phyloP scores from a whole-genome alignment of 2,797 vertebrate species.

The Danio tinwini region DNA sequence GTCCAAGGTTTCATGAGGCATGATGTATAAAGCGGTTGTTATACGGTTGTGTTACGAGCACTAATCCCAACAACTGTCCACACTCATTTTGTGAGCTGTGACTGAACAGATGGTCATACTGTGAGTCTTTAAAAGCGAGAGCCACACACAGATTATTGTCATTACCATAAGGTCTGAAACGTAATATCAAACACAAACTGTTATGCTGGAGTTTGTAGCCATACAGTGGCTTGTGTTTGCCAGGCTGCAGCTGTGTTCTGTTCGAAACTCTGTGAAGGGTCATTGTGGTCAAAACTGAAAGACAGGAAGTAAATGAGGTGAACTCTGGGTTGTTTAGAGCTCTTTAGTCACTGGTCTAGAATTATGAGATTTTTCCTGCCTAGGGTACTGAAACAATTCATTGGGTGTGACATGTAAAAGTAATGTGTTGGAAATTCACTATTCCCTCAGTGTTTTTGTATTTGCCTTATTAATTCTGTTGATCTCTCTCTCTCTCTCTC shows the following conservation, averaged over 20 bases:
- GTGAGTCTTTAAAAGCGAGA: constrained; percentile 38
- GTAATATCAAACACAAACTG: neutral
- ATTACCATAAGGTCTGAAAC: constrained; percentile 8
- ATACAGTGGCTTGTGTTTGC: neutral
- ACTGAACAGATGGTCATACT: constrained; percentile 31
- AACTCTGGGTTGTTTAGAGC: neutral
- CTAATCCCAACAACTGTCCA: constrained; percentile 29
- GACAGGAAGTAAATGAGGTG: constrained; percentile 18
- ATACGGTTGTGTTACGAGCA: constrained; percentile 3
- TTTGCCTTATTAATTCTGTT: neutral
- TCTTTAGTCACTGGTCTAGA: neutral
- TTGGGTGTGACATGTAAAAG: neutral
- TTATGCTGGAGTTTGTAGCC: neutral
- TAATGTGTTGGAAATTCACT: neutral
- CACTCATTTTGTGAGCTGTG: constrained; percentile 9
- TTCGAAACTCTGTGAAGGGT: neutral
- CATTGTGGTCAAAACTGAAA: constrained; percentile 21
- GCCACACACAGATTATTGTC: constrained; percentile 6
- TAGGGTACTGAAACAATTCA: neutral
- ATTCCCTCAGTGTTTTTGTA: neutral
- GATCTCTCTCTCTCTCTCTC: neutral
- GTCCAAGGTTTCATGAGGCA: constrained; percentile 6
- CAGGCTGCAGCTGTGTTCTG: neutral
- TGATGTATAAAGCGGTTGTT: constrained; percentile 8
- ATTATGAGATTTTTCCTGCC: neutral